These are phyloP conservation scores for Drosophila eohydei DNA, from an alignment of 2,888 invertebrate species.

Conservation along the genomic window DNA sequence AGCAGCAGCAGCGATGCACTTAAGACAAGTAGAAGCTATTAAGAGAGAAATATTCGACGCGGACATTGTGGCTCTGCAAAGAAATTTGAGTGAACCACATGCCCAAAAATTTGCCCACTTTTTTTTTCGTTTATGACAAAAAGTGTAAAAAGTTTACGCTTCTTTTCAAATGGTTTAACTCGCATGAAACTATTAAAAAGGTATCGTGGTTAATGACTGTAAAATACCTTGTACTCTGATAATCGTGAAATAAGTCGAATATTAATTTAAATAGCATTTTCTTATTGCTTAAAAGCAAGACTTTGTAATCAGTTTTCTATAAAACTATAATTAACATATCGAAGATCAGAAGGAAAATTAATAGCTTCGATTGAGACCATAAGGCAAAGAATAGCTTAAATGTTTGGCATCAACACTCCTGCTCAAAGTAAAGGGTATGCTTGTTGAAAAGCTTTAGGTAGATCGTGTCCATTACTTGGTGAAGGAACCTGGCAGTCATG, in stretches of 20 bases:
- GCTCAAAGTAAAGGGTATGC: constrained; percentile 10
- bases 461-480: constrained; percentile 50
- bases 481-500: constrained; percentile 13
- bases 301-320: not conserved
- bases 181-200: not conserved
- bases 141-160: constrained; percentile 58
- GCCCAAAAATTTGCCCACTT: constrained; percentile 23
- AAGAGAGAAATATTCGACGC: constrained; percentile 65
- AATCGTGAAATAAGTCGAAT: not conserved
- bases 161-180: not conserved
- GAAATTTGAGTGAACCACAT: constrained; percentile 68
- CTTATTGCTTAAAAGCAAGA: not conserved
- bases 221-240: constrained; percentile 5
- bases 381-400: not conserved
- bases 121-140: constrained; percentile 44
- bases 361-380: not conserved
- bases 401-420: not conserved
- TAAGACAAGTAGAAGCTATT: constrained; percentile 66
- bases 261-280: not conserved
- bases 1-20: constrained; percentile 38
- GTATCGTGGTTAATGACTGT: not conserved
- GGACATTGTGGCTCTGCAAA: constrained; percentile 46
- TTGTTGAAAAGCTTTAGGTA: constrained; percentile 10
- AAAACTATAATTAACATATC: not conserved
- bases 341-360: not conserved